A percentile compares a stretch with the other conserved stretches of the same genome.
Evolutionary conservation across 2,113 vertebrate species (phyloP).

Genomic region (Upupa epops): DNA sequence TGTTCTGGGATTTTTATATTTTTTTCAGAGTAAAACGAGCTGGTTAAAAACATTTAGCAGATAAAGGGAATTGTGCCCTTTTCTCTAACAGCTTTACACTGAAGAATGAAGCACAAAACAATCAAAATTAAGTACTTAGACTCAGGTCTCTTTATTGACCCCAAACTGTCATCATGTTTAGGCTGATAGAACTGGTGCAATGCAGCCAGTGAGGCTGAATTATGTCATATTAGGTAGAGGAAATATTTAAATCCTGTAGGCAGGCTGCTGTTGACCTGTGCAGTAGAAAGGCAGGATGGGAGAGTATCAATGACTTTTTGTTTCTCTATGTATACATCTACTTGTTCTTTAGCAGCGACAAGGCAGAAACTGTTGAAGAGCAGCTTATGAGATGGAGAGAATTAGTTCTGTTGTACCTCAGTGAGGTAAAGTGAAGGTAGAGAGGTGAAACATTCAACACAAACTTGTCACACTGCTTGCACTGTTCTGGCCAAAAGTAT

Average conservation of each 20-base stretch:
- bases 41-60: not conserved
- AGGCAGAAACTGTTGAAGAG: not conserved
- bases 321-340: accelerated
- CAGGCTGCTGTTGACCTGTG: not conserved
- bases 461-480: not conserved
- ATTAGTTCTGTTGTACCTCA: not conserved
- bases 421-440: not conserved
- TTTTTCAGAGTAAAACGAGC: not conserved
- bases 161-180: not conserved
- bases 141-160: not conserved
- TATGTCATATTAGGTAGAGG: not conserved
- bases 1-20: not conserved
- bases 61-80: not conserved
- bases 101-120: not conserved
- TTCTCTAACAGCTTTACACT: not conserved
- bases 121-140: not conserved
- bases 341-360: not conserved
- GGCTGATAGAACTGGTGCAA: not conserved
- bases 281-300: not conserved
- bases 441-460: not conserved
- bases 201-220: not conserved
- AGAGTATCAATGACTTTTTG: not conserved
- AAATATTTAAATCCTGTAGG: not conserved
- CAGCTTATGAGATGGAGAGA: accelerated
- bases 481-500: not conserved